phyloP scores from a whole-genome alignment of 1,140 invertebrate genomes.

The Bombus polaris region DNA sequence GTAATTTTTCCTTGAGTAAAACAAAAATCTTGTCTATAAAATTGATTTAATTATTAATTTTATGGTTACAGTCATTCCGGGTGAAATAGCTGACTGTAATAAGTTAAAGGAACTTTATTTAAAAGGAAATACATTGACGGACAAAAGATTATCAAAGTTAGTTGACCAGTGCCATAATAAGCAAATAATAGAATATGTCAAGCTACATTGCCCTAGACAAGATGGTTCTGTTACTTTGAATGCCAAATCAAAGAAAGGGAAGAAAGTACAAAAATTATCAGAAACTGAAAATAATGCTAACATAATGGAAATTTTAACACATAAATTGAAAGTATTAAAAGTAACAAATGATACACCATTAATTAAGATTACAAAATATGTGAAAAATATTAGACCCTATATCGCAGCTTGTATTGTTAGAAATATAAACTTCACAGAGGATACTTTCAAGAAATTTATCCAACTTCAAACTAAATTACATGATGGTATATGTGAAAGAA shows the following conservation, averaged over 20 bases:
- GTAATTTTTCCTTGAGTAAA: constrained; percentile 74
- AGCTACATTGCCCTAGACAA: constrained; percentile 84
- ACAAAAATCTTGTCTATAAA: background rate
- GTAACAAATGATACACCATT: constrained; percentile 83
- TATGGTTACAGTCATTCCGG: constrained; percentile 68
- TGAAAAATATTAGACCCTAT: constrained; percentile 86
- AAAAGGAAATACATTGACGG: constrained; percentile 88
- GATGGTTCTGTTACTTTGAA: constrained; percentile 52
- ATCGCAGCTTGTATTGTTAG: constrained; percentile 89
- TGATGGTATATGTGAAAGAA: constrained; percentile 90
- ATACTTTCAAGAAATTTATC: constrained; percentile 90
- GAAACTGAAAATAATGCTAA: constrained; percentile 70
- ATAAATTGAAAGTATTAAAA: constrained; percentile 82
- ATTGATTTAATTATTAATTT: background rate
- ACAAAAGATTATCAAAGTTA: constrained; percentile 88
- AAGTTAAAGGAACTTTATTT: constrained; percentile 84
- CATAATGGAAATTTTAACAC: constrained; percentile 69
- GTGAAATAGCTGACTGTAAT: constrained; percentile 73
- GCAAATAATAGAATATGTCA: constrained; percentile 88
- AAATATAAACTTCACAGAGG: constrained; percentile 86
- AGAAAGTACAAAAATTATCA: constrained; percentile 79
- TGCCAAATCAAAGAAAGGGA: constrained; percentile 81
- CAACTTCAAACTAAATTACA: constrained; percentile 91
- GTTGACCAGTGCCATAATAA: constrained; percentile 88
- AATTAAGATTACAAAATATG: constrained; percentile 84